Base-by-base conservation (phyloP, 2,888 invertebrate genomes). In the Unio delphinus region DNA sequence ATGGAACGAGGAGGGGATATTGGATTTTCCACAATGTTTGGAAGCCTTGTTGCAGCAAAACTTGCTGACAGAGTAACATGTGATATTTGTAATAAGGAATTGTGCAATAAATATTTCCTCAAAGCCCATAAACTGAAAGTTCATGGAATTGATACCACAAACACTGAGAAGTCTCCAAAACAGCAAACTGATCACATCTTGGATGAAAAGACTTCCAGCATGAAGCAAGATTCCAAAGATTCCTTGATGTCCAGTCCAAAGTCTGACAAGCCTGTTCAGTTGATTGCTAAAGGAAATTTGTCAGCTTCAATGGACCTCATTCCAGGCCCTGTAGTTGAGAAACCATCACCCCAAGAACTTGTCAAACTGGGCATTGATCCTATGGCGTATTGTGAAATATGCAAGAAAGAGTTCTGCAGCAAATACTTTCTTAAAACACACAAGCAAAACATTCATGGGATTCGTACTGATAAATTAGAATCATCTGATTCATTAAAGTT, bases 61-160 rank as follows among this genome's bases (percentile, higher is more conserved):
- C 80, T 89, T 61, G 89, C 89, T 30, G 90, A 90, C 71, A 83
- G 90, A 28, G 89, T 89, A 23, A 83, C 84, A 23, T 98, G 98
- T 90, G 97, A 97, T 89, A 97, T 98, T 78, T 98, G 98, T 91
- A 98, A 98, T 92, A 98, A 98, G 91, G 98, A 99, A 91, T 92
- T 99, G 82, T 99, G 99, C 92, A 99, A 99, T 92, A 99, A 99
- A 91, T 99, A 99, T 90, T 99, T 99, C 91, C 96, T 99, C 95
- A 97, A 98, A 90, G 99, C 98, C 1, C 99, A 99, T 92, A 98
- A 98, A 96, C 95, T 97, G 89, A 94, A 98, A 89, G 98, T 99
- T 96, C 99, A 92, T 84, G 91, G 91, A 70, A 88, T 91, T 66
- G 89, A 84, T 28, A 75, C 83, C 23, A 68, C 76, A 45, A 61